These are phyloP conservation scores for Ichneumoninae sp. DNA, from an alignment of 2,888 invertebrate species.

Conservation along the genomic window DNA sequence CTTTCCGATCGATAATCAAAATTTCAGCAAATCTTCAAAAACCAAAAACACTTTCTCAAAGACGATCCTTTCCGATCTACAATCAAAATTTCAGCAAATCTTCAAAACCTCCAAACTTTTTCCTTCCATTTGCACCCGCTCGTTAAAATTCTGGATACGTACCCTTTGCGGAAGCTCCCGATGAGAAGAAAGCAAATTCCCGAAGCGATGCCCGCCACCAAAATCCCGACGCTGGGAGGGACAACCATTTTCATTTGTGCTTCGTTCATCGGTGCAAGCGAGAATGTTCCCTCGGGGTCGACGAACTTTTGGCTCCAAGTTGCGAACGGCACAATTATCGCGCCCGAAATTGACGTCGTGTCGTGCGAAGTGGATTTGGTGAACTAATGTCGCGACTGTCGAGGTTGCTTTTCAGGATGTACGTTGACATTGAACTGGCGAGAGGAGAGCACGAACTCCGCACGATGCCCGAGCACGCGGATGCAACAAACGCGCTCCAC, in stretches of 20 bases:
- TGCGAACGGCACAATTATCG: not conserved
- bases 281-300: not conserved
- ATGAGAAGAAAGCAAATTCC: slow-evolving; percentile 89
- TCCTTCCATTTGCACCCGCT: too few relatives aligned
- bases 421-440: slow-evolving; percentile 36
- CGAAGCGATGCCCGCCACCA: slow-evolving; percentile 89
- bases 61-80: too few relatives aligned
- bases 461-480: slow-evolving; percentile 13
- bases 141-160: slow-evolving; percentile 78
- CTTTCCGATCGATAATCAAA: too few relatives aligned
- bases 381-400: not conserved
- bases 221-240: slow-evolving; percentile 87
- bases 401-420: not conserved
- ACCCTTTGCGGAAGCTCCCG: slow-evolving; percentile 87
- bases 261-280: slow-evolving; percentile 48
- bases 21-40: too few relatives aligned
- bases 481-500: not conserved
- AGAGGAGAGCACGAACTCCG: slow-evolving; percentile 1
- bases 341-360: not conserved
- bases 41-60: too few relatives aligned
- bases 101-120: too few relatives aligned
- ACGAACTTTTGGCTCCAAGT: not conserved
- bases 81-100: too few relatives aligned
- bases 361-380: not conserved
- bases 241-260: slow-evolving; percentile 81